phyloP scores from a whole-genome alignment of 1,140 invertebrate genomes.

The Aphelenchoides fujianensis region DNA sequence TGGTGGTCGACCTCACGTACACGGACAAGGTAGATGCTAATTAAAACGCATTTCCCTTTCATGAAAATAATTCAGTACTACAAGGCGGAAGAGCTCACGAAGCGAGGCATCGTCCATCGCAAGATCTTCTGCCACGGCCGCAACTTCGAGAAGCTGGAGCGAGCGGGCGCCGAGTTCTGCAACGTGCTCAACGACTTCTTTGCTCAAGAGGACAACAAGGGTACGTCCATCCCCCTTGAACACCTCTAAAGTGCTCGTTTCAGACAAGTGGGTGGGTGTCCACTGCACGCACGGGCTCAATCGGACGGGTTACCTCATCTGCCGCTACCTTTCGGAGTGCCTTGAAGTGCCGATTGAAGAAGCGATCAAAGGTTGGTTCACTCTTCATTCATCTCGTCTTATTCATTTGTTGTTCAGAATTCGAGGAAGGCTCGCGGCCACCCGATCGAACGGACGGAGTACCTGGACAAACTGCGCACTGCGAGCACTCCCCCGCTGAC shows the following conservation, averaged over 20 bases:
- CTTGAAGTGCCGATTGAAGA: conserved; percentile 18
- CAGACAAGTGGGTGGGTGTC: conserved; percentile 74
- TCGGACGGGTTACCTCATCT: conserved; percentile 82
- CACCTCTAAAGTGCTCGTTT: conserved; percentile 11
- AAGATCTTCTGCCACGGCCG: conserved; percentile 67
- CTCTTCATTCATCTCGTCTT: background rate
- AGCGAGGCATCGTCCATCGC: conserved; percentile 63
- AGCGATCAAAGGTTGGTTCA: conserved; percentile 14
- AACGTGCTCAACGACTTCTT: conserved; percentile 64
- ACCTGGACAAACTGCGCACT: conserved; percentile 14
- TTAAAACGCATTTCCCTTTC: too few species aligned
- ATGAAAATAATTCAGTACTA: too few species aligned
- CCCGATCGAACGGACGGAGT: conserved; percentile 23
- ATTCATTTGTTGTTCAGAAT: conserved; percentile 26
- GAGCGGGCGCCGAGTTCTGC: conserved; percentile 67
- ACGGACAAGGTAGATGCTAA: too few species aligned
- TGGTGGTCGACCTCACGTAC: conserved; percentile 72
- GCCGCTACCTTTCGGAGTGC: conserved; percentile 64
- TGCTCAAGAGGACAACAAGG: conserved; percentile 48
- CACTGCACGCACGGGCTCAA: conserved; percentile 89
- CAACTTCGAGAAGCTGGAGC: conserved; percentile 62
- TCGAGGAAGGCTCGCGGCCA: conserved; percentile 27
- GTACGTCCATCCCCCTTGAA: conserved; percentile 12
- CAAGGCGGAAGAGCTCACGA: conserved; percentile 51
- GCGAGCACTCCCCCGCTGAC: too few species aligned